These are phyloP conservation scores for Mirza zaza DNA, from an alignment of 2,113 vertebrate species.

Conservation along the genomic window DNA sequence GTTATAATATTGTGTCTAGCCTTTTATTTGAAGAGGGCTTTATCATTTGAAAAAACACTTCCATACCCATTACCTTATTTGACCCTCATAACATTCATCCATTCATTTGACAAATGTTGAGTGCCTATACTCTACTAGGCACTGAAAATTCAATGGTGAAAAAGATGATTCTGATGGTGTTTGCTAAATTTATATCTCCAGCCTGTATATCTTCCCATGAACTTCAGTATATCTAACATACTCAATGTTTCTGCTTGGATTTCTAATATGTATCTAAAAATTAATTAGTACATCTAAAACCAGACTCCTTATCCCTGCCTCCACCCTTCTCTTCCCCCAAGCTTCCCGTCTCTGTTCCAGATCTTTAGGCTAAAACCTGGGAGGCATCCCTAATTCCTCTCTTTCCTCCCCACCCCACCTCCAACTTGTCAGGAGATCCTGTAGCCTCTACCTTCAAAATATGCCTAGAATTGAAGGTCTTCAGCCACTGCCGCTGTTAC, in stretches of 20 bases:
- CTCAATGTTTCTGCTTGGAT: background rate
- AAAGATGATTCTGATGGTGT: background rate
- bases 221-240: background rate
- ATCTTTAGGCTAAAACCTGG: background rate
- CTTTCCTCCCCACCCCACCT: too few relatives aligned
- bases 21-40: constrained; percentile 22
- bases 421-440: background rate
- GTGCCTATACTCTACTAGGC: background rate
- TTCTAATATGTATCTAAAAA: background rate
- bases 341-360: background rate
- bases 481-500: background rate
- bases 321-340: background rate
- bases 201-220: background rate
- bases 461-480: background rate
- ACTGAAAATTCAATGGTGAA: background rate
- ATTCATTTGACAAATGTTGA: constrained; percentile 15
- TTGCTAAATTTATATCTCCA: background rate
- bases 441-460: background rate
- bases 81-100: background rate
- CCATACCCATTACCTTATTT: background rate
- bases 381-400: background rate
- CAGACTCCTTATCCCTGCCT: background rate
- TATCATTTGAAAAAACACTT: background rate
- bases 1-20: background rate
- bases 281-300: background rate